Percentiles rank a stretch among this genome's conserved stretches.
Evolutionary conservation across 2,888 invertebrate species (phyloP).

Genomic region (Phrixothrix hirtus): DNA sequence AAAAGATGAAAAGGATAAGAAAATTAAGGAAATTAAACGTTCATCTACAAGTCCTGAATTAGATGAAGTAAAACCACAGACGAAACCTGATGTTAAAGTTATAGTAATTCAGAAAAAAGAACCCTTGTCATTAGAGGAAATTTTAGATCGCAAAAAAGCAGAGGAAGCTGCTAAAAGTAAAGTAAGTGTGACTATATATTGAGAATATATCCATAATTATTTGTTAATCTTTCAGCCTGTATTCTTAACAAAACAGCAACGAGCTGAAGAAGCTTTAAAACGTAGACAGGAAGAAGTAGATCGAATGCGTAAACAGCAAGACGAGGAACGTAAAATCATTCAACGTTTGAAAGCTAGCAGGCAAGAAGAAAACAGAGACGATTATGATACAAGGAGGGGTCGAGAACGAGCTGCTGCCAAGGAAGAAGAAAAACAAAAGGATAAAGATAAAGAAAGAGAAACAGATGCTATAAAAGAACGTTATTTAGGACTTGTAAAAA

Average conservation of each 20-base stretch:
- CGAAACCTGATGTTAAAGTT: constrained; percentile 36
- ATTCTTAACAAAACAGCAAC: constrained; percentile 94
- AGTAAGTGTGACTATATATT: constrained; percentile 48
- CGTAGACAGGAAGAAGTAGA: constrained; percentile 89
- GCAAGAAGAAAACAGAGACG: constrained; percentile 48
- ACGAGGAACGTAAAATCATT: constrained; percentile 62
- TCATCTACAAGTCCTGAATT: constrained; percentile 53
- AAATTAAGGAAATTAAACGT: constrained; percentile 43
- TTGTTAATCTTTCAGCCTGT: constrained; percentile 67
- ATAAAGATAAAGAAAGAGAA: constrained; percentile 90
- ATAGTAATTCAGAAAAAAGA: constrained; percentile 64
- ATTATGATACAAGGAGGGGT: constrained; percentile 48
- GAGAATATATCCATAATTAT: neutral
- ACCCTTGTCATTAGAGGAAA: constrained; percentile 93
- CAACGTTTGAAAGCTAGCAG: constrained; percentile 46
- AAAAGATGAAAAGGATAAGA: constrained; percentile 41
- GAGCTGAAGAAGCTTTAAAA: constrained; percentile 86
- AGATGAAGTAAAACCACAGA: constrained; percentile 49
- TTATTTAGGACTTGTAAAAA: constrained; percentile 91
- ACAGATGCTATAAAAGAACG: constrained; percentile 94
- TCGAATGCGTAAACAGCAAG: constrained; percentile 71
- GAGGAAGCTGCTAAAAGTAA: constrained; percentile 94
- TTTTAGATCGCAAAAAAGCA: constrained; percentile 93
- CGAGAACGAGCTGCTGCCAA: constrained; percentile 58
- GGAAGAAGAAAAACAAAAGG: constrained; percentile 62